A percentile compares a stretch with the other conserved stretches of the same genome.
Conservation (phyloP, 1,140 invertebrate species). For the Goniozus legneri region DNA sequence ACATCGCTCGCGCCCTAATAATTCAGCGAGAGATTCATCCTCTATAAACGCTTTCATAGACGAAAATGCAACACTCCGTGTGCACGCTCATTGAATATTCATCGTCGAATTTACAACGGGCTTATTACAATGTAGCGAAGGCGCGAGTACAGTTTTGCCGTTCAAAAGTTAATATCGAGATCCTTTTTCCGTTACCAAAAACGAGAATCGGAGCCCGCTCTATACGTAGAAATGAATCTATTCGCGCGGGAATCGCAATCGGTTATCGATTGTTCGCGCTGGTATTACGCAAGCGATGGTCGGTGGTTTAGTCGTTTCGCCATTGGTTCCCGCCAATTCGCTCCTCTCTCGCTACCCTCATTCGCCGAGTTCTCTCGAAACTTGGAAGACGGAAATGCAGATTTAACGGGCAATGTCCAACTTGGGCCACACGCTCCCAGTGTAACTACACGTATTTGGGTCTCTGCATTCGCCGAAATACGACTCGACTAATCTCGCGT, state of each 20-base stretch:
- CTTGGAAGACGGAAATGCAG: slow-evolving; percentile 31
- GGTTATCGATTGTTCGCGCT: slow-evolving; percentile 16
- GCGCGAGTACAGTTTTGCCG: too few relatives aligned
- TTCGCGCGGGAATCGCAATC: slow-evolving; percentile 2
- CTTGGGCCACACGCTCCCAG: too few relatives aligned
- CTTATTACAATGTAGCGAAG: slow-evolving; percentile 26
- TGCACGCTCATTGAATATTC: slow-evolving; percentile 22
- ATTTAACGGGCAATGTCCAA: slow-evolving; percentile 31
- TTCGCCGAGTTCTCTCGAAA: slow-evolving; percentile 15
- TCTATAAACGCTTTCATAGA: too few relatives aligned
- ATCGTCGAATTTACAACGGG: slow-evolving; percentile 14
- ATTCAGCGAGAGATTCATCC: too few relatives aligned
- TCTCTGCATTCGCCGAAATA: slow-evolving; percentile 19
- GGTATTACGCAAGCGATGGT: slow-evolving; percentile 12
- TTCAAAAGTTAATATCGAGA: too few relatives aligned
- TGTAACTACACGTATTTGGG: slow-evolving; percentile 2
- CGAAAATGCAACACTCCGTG: too few relatives aligned
- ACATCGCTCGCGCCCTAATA: too few relatives aligned
- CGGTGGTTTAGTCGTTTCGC: slow-evolving; percentile 2
- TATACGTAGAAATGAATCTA: too few relatives aligned
- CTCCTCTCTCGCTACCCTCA: slow-evolving; percentile 1
- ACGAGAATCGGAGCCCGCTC: too few relatives aligned
- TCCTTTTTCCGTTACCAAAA: too few relatives aligned
- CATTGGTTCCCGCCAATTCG: slow-evolving; percentile 3
- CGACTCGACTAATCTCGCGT: slow-evolving; percentile 32